Evolutionary conservation across 1,140 invertebrate species (phyloP), one percentile per base, ranked within the genome.

Genomic region (Brachionus rotundiformis): DNA sequence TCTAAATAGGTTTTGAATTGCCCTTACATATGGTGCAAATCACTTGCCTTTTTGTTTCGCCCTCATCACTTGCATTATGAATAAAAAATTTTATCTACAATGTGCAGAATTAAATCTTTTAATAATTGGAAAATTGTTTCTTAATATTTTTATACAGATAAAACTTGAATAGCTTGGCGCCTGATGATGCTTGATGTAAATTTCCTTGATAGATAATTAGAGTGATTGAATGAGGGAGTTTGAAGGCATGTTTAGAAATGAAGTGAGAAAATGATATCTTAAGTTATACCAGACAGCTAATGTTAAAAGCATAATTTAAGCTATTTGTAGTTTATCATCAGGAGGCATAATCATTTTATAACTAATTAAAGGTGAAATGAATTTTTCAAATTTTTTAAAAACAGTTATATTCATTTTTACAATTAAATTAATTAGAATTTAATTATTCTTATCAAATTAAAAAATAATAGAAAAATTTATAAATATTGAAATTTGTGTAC

Each of bases 291-390:
- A 54, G 47, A 54, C 47, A 54, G 47, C 47, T 54, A 54, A 54
- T 54, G 47, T 54, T 54, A 54, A 54, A 25, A 54, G 23, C n/a
- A 54, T 54, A 54, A 54, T 23, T 19, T 25, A 16, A 2, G 8
- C 23, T 54, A 19, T 54, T 54, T 54, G n/a, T 54, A 54, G 47
- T 54, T 54, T 25, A 54, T 54, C 47, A 54, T 54, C 47, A 54
- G 47, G n/a, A 54, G 6, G 47, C 47, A 16, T 54, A 54, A 54
- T 54, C 5, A 54, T 19, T 39, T 39, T 39, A 39, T 19, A 54
- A 19, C n/a, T 54, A 54, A 54, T 19, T 54, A 54, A 54, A 54
- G 47, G 47, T 54, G 47, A 54, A 54, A 8, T 54, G 47, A 54
- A 19, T 54, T 54, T 49, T 54, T 54, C 2, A 4, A 7, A 19